These are phyloP conservation scores for Hypotaenidia philippensis DNA, from an alignment of 2,797 vertebrate species.

Conservation along the genomic window DNA sequence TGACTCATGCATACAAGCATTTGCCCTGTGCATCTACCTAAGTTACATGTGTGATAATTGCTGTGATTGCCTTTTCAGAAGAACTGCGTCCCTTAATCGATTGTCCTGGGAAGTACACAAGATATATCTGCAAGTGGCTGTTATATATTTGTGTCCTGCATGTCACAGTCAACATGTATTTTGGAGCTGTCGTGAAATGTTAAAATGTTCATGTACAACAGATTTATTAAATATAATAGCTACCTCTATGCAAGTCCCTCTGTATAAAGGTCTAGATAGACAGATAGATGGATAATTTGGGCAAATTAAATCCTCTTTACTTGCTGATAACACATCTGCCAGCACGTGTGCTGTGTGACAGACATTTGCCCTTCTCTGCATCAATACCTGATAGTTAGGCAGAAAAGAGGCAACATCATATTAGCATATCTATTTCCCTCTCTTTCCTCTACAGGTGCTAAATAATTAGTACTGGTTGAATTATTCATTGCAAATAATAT, in stretches of 20 bases:
- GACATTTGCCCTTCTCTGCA: slow-evolving; percentile 42
- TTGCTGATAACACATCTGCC: slow-evolving; percentile 43
- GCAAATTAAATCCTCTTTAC: slow-evolving; percentile 4
- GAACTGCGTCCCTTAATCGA: neutral
- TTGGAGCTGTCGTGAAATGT: neutral
- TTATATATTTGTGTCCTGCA: neutral
- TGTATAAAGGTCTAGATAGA: neutral
- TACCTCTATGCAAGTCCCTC: neutral
- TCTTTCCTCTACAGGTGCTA: slow-evolving; percentile 73
- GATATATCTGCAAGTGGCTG: neutral
- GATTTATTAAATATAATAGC: neutral
- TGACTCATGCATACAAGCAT: neutral
- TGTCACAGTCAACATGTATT: neutral
- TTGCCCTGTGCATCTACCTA: accelerated
- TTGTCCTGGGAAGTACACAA: neutral
- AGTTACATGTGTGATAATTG: neutral
- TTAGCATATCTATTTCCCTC: slow-evolving; percentile 68
- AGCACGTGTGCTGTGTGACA: slow-evolving; percentile 16
- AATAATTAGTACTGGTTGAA: slow-evolving; percentile 75
- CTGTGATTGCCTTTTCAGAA: neutral
- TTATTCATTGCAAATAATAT: slow-evolving; percentile 78
- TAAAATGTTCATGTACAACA: neutral
- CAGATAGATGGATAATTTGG: neutral
- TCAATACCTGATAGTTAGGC: slow-evolving; percentile 59
- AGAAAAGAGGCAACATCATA: slow-evolving; percentile 66